Base-by-base conservation (phyloP, 2,888 invertebrate genomes). In the Stenchaetothrips biformis region DNA sequence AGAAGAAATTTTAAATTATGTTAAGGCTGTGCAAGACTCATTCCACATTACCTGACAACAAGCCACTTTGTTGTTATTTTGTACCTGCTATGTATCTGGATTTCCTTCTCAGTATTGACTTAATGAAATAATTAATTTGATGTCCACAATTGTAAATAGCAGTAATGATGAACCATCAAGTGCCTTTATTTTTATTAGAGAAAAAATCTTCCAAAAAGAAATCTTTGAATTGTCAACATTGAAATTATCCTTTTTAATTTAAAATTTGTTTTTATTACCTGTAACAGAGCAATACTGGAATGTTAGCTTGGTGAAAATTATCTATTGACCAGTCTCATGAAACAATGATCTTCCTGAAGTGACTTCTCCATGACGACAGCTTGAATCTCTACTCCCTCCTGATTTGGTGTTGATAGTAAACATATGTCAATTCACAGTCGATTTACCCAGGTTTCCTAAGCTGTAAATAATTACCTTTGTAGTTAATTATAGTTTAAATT, bases 1-100 rank as follows among this genome's bases (percentile, higher is more conserved):
- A 13, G 18, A 59, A 59, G 59, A 59, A 53, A 13, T 74, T 25
- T 11, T 25, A 11, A 74, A 7, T 8, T 7, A 11, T 21, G 25
- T 25, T 74, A 74, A 74, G 67, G 67, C 67, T 74, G 67, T 74
- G 67, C 25, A 25, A 25, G 25, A 74, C 25, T 21, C 67, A 74
- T 74, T 74, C 67, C 67, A 25, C 21, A 25, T 11, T 25, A 11
- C 25, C 7, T 21, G n/a, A 25, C 25, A 11, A 25, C 25, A 74
- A 25, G 67, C 67, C 11, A 9, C 4, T 21, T 74, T 74, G 67
- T 74, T 59, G 59, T 67, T 74, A 25, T 74, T 67, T 74, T 74
- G 67, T 74, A 74, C 67, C 67, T 74, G 67, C 67, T 74, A 25
- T 11, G 7, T 74, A 25, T 74, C 25, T 25, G 67, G 25, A 74